Evolutionary conservation across 2,888 invertebrate genomes (phyloP), one percentile per base, ranked within the genome.

Genomic region (Polydrusus pterygomalis): DNA sequence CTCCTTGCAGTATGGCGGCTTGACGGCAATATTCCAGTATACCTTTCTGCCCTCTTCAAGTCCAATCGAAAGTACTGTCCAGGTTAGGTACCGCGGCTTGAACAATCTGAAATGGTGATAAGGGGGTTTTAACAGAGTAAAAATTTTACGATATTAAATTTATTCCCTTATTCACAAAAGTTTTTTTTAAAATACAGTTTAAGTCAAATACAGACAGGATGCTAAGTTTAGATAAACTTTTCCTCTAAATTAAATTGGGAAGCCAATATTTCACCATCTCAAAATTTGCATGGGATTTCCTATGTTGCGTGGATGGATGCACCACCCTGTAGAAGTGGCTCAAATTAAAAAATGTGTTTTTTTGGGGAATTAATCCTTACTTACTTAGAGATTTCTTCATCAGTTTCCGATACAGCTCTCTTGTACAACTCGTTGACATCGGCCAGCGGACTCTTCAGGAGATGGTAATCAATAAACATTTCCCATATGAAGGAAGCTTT

Each of bases 1-100:
- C 25, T 77, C 70, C 15, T 71, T 75, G 13, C 71, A 68, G 20
- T 71, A 75, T 2, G 75, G 75, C n/a, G 45, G 56, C n/a, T 71
- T 67, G 8, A 34, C 17, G 6, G 75, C 75, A 6, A 75, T 64
- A 49, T 70, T 17, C 15, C 30, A 38, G 25, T 77, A 77, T 10
- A 69, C 34, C 10, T 58, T 54, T 40, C 77, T 47, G 9, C 47
- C 71, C 6, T 54, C 68, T 38, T 62, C 51, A 0, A 75, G 51
- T 9, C 71, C 72, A 30, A 58, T 62, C 0, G 18, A n/a, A 25
- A 62, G 6, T 6, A 69, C 17, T 8, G 51, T 51, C 77, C 74
- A 74, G 10, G 25, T 45, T 51, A 77, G 25, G 45, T 70, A 74
- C 17, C 65, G 38, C 6, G 58, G 64, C 38, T 77, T 77, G 40